Conservation (phyloP, 1,140 invertebrate species). For the Drosophila serrata region DNA sequence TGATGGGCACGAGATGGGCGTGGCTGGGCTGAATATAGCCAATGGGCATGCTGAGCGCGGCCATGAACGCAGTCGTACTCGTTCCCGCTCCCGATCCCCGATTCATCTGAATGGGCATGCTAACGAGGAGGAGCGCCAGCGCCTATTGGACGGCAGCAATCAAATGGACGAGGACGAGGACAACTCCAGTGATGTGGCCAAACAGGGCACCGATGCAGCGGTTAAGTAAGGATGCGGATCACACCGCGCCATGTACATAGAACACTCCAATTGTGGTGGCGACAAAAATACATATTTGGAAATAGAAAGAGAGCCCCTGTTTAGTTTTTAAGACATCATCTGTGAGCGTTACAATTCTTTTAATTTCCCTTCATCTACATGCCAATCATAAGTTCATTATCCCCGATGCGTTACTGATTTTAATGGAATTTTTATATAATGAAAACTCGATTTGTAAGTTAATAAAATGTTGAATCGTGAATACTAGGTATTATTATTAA, state of each 20-base stretch:
- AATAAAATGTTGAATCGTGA: conserved; percentile 73
- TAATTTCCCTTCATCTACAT: conserved; percentile 1
- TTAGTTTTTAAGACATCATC: conserved; percentile 45
- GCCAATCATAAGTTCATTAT: conserved; percentile 1
- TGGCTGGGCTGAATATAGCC: conserved; percentile 68
- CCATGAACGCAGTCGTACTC: conserved; percentile 47
- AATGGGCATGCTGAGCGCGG: conserved; percentile 65
- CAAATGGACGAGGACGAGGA: conserved; percentile 73
- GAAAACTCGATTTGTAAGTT: conserved; percentile 53
- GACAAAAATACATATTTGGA: conserved; percentile 18
- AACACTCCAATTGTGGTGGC: conserved; percentile 47
- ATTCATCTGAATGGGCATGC: conserved; percentile 60
- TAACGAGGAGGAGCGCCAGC: conserved; percentile 62
- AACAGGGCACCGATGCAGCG: conserved; percentile 18
- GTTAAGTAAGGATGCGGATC: conserved; percentile 38
- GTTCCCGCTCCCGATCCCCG: conserved; percentile 53
- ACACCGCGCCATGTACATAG: conserved; percentile 52
- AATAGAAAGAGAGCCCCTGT: conserved; percentile 6
- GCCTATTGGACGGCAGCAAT: conserved; percentile 47
- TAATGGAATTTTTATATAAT: conserved; percentile 52
- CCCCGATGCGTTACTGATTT: conserved; percentile 46
- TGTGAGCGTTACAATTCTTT: conserved; percentile 17
- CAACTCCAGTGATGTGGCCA: conserved; percentile 62
- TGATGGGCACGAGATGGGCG: conserved; percentile 69
- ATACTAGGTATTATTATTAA: not conserved